Conservation (phyloP, 2,797 vertebrate species). For the Eidolon dupreanum region DNA sequence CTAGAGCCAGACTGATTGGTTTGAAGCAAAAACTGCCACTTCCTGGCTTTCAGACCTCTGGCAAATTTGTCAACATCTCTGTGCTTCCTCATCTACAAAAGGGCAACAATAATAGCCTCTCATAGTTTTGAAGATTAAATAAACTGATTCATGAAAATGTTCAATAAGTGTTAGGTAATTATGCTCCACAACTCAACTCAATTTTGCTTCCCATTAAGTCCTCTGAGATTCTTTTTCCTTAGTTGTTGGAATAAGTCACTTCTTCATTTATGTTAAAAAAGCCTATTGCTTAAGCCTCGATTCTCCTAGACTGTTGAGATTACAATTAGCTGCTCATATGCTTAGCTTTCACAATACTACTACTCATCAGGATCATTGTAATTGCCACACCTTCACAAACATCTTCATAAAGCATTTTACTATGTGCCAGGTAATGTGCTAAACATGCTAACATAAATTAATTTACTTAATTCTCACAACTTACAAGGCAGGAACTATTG, state of each 20-base stretch:
- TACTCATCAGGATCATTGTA: not conserved
- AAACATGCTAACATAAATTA: not conserved
- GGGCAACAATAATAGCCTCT: not conserved
- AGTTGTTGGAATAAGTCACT: not conserved
- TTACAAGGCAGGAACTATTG: not conserved
- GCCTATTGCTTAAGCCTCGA: not conserved
- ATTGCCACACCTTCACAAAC: not conserved
- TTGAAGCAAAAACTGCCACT: not conserved
- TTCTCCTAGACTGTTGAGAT: not conserved
- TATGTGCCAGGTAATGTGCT: not conserved
- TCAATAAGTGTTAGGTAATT: not conserved
- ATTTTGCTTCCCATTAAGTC: not conserved
- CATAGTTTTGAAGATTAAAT: not conserved
- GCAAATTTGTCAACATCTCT: not conserved
- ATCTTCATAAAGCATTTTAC: not conserved
- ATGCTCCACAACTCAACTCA: not conserved
- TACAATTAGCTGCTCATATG: not conserved
- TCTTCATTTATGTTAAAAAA: slow-evolving; percentile 17
- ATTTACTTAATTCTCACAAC: not conserved
- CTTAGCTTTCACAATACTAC: not conserved
- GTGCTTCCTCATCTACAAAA: not conserved
- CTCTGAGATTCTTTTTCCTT: not conserved
- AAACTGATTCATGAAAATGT: not conserved
- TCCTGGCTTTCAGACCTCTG: not conserved
- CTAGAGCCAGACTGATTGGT: not conserved